Base-by-base conservation (phyloP, 2,888 invertebrate species). In the Drosophila mimetica region DNA sequence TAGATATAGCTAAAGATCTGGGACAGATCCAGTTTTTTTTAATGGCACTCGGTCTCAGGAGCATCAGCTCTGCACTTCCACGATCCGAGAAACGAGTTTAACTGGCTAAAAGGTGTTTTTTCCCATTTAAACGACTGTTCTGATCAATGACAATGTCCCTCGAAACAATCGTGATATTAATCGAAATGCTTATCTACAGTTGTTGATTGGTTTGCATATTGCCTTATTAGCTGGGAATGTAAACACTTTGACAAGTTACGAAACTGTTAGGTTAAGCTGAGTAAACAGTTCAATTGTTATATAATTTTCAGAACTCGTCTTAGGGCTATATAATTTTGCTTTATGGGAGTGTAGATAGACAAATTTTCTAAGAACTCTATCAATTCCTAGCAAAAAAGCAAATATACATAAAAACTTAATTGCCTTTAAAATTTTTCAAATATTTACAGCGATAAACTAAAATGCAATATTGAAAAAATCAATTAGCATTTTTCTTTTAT, bases 91-190 rank as follows among this genome's bases (percentile, higher is more conserved):
- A 83, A 83, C 82, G 47, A 74, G 82, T 82, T 85, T 36, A 52
- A 60, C 88, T 60, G 70, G 82, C 66, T 66, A 37, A 59, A 73
- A 74, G 71, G 57, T 70, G 71, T 84, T 65, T 37, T 36, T 25
- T n/a, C 46, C 52, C 46, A 37, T 16, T 25, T 8, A 32, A 20
- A 22, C 47, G 6, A 11, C 41, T 39, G 47, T 53, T 52, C 61
- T 61, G 53, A 72, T 46, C 39, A 53, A 54, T 64, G 51, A 57
- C 50, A 72, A 7, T 25, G 25, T 25, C 25, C 25, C 7, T 6
- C 25, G 25, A 25, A 7, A 25, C 1, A 25, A 71, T 28, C 32
- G 52, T 41, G 32, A 53, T 65, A 18, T 16, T 22, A 57, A 46
- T 48, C 14, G 30, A 42, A 41, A 59, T 37, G 20, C 32, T 18